Percentiles rank a stretch among this genome's conserved stretches.
phyloP scores from a whole-genome alignment of 2,113 vertebrate species.

The Maccullochella peelii region DNA sequence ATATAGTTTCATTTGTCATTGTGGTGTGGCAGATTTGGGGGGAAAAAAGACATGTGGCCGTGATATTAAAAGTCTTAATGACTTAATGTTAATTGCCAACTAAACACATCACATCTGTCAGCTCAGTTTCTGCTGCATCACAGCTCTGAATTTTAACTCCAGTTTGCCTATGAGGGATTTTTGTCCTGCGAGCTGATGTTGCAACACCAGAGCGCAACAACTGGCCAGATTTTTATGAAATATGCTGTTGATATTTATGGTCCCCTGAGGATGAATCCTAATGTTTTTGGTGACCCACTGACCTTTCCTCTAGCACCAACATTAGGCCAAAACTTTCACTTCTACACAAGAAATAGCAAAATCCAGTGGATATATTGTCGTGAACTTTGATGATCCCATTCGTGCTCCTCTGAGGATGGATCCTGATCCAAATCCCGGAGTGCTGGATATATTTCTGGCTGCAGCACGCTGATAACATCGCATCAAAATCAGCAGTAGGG shows the following conservation, averaged over 20 bases:
- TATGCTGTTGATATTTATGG: neutral
- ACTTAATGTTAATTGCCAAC: constrained; percentile 32
- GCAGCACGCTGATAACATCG: neutral
- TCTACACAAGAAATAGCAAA: neutral
- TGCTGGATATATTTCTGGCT: neutral
- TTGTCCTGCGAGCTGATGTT: neutral
- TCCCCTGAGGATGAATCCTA: neutral
- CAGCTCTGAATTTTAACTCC: neutral
- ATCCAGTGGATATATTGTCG: neutral
- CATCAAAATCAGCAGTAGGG: neutral
- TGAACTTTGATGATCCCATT: neutral
- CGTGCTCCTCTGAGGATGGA: neutral
- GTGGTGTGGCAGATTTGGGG: constrained; percentile 31
- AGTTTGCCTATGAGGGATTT: neutral
- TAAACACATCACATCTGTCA: constrained; percentile 35
- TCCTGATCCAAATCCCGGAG: no score
- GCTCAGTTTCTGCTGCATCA: constrained; percentile 6
- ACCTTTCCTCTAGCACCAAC: neutral
- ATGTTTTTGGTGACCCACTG: neutral
- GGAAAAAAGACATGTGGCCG: constrained; percentile 4
- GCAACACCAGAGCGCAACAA: neutral
- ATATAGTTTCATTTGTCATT: constrained; percentile 36
- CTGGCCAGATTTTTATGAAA: neutral
- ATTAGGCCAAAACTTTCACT: neutral
- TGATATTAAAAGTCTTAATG: constrained; percentile 40